A percentile compares a stretch with the other conserved stretches of the same genome.
Conservation (phyloP, 2,797 vertebrate genomes). For the Crocodylus rhombifer region DNA sequence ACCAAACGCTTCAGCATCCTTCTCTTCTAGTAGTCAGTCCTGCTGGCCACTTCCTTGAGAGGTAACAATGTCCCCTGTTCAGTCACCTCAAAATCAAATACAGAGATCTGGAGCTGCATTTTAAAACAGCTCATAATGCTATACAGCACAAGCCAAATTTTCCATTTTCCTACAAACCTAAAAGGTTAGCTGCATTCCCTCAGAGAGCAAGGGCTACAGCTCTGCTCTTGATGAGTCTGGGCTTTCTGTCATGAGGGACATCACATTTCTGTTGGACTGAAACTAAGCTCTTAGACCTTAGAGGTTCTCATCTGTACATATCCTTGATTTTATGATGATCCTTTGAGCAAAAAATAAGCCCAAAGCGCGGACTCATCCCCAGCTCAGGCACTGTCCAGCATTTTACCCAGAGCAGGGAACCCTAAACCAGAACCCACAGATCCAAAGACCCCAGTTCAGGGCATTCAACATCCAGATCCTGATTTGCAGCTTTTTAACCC, state of each 20-base stretch:
- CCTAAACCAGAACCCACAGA: not conserved
- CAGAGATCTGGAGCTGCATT: not conserved
- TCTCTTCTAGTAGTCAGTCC: not conserved
- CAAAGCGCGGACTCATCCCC: too few species aligned
- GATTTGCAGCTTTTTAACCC: not conserved
- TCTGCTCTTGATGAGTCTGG: not conserved
- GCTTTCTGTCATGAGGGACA: not conserved
- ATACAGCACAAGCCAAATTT: not conserved
- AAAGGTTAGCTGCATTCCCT: not conserved
- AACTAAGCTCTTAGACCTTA: not conserved
- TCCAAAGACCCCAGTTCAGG: not conserved
- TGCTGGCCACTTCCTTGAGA: not conserved
- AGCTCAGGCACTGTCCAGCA: too few species aligned
- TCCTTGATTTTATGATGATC: not conserved
- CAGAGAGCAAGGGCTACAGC: not conserved
- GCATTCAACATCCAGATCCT: not conserved
- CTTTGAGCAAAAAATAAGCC: not conserved
- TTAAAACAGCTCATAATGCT: not conserved
- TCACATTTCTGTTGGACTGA: not conserved
- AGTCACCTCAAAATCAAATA: not conserved
- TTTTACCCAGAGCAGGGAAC: too few species aligned
- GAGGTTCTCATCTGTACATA: not conserved
- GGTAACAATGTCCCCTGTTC: not conserved
- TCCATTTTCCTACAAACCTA: not conserved
- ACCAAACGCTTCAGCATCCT: not conserved